phyloP scores from a whole-genome alignment of 92 coral and sea anemone genomes.

The Phenganax subtilis region DNA sequence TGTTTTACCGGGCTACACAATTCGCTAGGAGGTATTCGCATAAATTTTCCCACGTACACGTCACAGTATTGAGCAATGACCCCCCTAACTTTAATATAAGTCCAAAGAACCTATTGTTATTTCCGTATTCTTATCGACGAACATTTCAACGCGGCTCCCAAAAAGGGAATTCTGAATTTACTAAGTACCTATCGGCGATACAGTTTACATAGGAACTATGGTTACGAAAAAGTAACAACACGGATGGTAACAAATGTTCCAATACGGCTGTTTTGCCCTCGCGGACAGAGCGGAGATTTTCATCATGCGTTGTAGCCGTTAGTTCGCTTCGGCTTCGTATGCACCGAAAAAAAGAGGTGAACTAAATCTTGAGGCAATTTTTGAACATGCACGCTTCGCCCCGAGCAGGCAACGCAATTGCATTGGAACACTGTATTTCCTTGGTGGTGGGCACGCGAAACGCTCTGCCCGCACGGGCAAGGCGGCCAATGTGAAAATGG shows the following conservation, averaged over 20 bases:
- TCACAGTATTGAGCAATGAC: background rate
- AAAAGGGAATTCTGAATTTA: slow-evolving; percentile 10
- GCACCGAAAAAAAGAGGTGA: too few relatives aligned
- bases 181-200: background rate
- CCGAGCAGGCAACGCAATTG: too few relatives aligned
- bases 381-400: too few relatives aligned
- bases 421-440: too few relatives aligned
- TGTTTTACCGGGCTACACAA: background rate
- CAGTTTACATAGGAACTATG: background rate
- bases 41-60: background rate
- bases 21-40: background rate
- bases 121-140: background rate
- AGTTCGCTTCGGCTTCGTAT: too few relatives aligned
- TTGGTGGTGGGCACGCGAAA: too few relatives aligned
- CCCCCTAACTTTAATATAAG: slow-evolving; percentile 1
- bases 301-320: too few relatives aligned
- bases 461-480: too few relatives aligned
- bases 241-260: background rate
- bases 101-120: slow-evolving; percentile 15
- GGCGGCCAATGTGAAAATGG: too few relatives aligned
- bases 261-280: background rate
- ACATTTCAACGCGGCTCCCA: slow-evolving; percentile 11
- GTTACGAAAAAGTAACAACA: slow-evolving; percentile 10
- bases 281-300: too few relatives aligned
- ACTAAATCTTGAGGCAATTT: too few relatives aligned